Conservation (phyloP, 2,888 invertebrate species). For the Hemistola chrysoprasaria region DNA sequence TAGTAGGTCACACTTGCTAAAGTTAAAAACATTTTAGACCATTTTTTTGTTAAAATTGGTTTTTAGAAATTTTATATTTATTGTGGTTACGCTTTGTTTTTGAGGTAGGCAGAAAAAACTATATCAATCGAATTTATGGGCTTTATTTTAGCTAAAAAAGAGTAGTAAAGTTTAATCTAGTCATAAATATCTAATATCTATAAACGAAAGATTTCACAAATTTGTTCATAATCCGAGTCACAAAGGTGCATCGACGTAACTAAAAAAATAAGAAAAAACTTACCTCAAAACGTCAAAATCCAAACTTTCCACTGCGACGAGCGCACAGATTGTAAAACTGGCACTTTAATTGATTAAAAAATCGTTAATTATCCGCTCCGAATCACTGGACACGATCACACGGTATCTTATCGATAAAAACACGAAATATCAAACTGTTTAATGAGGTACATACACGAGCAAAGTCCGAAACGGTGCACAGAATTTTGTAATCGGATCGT, state of each 20-base stretch:
- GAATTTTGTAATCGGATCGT: conserved; percentile 7
- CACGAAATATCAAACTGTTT: conserved; percentile 37
- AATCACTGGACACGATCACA: conserved; percentile 66
- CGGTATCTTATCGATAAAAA: conserved; percentile 58
- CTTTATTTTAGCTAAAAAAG: no score
- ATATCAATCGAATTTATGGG: no score
- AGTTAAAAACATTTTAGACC: no score
- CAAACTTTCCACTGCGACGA: conserved; percentile 48
- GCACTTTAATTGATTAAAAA: conserved; percentile 48
- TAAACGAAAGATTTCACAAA: no score
- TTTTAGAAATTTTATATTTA: no score
- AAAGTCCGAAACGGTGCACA: conserved; percentile 1
- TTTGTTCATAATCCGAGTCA: background rate
- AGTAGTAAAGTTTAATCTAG: no score
- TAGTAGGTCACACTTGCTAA: no score
- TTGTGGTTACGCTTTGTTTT: no score
- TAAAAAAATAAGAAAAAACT: conserved; percentile 37
- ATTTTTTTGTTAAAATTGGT: no score
- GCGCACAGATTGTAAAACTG: conserved; percentile 25
- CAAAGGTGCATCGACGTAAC: no score
- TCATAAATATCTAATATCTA: no score
- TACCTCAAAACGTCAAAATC: conserved; percentile 65
- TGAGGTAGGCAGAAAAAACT: no score
- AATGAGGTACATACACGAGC: background rate
- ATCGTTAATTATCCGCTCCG: conserved; percentile 47